Evolutionary conservation across 2,113 vertebrate species (phyloP).

Genomic region (Alces alces): DNA sequence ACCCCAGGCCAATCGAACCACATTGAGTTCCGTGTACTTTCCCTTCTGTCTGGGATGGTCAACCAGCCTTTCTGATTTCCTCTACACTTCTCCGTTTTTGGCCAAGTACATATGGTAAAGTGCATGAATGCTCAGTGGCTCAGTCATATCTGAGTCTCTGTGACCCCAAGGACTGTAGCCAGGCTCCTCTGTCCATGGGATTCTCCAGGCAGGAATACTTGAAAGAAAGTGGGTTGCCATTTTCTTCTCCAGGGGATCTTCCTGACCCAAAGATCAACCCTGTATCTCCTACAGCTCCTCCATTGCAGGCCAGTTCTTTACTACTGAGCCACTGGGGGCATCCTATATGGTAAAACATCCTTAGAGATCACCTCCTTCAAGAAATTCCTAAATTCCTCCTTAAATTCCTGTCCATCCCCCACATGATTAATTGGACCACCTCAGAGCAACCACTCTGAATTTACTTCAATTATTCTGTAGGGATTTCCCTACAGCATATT

Average conservation of each 20-base stretch:
- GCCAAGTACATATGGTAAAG: neutral
- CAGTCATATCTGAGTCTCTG: neutral
- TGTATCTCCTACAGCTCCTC: accelerated
- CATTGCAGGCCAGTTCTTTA: neutral
- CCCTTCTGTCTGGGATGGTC: neutral
- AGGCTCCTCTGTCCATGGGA: neutral
- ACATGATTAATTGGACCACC: neutral
- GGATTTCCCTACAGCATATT: neutral
- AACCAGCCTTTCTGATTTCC: neutral
- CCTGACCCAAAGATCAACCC: neutral
- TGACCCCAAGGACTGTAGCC: neutral
- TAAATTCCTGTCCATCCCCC: neutral
- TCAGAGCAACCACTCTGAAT: neutral
- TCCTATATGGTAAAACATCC: neutral
- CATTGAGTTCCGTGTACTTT: neutral
- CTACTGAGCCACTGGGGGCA: accelerated
- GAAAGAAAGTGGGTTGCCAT: neutral
- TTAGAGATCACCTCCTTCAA: neutral
- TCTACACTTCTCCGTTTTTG: neutral
- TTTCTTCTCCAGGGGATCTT: neutral
- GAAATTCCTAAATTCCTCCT: neutral
- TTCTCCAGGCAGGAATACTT: neutral
- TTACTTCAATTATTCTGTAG: neutral
- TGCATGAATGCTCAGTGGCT: neutral
- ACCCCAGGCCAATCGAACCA: neutral